A percentile compares a stretch with the other conserved stretches of the same genome.
phyloP scores from a whole-genome alignment of 2,888 invertebrate species.

The Pseudanteris insignis region DNA sequence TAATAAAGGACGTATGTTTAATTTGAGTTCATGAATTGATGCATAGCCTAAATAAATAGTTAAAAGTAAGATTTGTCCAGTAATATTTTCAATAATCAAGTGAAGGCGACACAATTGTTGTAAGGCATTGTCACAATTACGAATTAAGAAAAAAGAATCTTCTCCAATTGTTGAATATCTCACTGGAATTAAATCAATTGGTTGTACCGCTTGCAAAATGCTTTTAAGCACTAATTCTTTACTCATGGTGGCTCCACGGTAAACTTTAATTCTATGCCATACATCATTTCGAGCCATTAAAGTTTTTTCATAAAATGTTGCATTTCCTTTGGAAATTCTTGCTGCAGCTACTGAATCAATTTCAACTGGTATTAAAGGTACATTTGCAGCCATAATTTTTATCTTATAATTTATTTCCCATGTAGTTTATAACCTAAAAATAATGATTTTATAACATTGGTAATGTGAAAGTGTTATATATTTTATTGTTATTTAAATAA shows the following conservation, averaged over 20 bases:
- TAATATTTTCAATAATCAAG: slow-evolving; percentile 59
- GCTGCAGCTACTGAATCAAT: slow-evolving; percentile 54
- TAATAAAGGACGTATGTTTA: slow-evolving; percentile 67
- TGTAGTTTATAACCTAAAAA: no score
- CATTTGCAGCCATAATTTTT: no score
- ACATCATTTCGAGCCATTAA: slow-evolving; percentile 59
- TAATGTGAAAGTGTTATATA: no score
- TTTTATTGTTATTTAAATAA: no score
- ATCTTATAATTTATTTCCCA: no score
- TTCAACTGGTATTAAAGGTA: slow-evolving; percentile 30
- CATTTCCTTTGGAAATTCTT: slow-evolving; percentile 51
- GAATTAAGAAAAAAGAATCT: slow-evolving; percentile 66
- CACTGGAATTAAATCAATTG: slow-evolving; percentile 68
- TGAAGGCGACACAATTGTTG: slow-evolving; percentile 67
- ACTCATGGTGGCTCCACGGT: slow-evolving; percentile 57
- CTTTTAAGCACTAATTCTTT: slow-evolving; percentile 64
- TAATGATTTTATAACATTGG: no score
- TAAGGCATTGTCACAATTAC: slow-evolving; percentile 68
- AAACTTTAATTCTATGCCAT: slow-evolving; percentile 60
- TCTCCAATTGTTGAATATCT: slow-evolving; percentile 61
- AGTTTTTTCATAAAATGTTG: slow-evolving; percentile 54
- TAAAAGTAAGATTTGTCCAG: slow-evolving; percentile 57
- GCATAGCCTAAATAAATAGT: slow-evolving; percentile 66
- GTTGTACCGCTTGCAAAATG: slow-evolving; percentile 66
- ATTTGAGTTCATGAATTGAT: slow-evolving; percentile 65